These are phyloP conservation scores for Coilia nasus DNA, from an alignment of 2,797 vertebrate species.

Conservation along the genomic window DNA sequence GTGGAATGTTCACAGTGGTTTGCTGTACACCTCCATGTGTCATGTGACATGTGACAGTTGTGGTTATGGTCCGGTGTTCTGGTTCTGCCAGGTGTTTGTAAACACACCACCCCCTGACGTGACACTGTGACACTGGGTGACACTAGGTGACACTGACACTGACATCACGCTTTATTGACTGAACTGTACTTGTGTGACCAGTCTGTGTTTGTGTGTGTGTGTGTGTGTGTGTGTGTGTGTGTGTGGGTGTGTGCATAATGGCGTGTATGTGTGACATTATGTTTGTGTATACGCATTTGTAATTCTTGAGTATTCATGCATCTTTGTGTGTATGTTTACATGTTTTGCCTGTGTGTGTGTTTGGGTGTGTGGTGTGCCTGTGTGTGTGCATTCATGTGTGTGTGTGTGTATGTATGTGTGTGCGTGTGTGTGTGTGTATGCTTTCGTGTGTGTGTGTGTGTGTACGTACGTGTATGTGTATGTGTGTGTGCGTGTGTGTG, in stretches of 20 bases:
- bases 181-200: not conserved
- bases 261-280: not conserved
- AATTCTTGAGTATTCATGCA: too few species aligned
- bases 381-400: not conserved
- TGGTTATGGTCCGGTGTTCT: not conserved
- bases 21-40: too few species aligned
- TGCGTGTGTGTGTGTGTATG: not conserved
- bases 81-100: not conserved
- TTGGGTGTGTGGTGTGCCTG: not conserved
- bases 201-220: not conserved
- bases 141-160: not conserved
- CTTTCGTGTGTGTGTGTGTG: not conserved
- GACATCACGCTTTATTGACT: not conserved
- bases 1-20: too few species aligned
- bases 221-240: not conserved
- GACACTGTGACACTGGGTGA: not conserved
- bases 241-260: not conserved
- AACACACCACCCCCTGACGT: not conserved
- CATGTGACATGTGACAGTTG: too few species aligned
- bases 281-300: too few species aligned
- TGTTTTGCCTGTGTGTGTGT: not conserved
- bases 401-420: not conserved
- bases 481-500: not conserved
- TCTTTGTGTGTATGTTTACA: too few species aligned
- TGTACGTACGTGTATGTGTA: not conserved